A percentile compares a stretch with the other conserved stretches of the same genome.
Evolutionary conservation across 2,888 invertebrate species (phyloP).

Genomic region (Andrena fulva): DNA sequence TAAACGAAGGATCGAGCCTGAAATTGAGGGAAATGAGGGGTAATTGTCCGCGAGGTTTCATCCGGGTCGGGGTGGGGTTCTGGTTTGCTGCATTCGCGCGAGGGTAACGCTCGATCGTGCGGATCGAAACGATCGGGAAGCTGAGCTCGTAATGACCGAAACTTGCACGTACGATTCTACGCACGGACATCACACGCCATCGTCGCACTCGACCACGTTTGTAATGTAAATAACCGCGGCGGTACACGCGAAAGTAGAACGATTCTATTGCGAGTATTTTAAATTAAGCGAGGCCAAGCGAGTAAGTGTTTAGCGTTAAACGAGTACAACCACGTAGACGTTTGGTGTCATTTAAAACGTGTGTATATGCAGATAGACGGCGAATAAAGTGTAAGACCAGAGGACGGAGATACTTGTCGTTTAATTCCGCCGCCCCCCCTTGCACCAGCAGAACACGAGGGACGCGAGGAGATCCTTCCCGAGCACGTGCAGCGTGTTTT

Average conservation of each 20-base stretch:
- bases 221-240: conserved; percentile 61
- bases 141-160: conserved; percentile 4
- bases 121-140: conserved; percentile 1
- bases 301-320: conserved; percentile 66
- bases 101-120: conserved; percentile 19
- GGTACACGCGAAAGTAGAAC: conserved; percentile 53
- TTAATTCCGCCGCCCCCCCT: not conserved
- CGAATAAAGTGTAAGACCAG: conserved; percentile 70
- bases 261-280: conserved; percentile 65
- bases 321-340: conserved; percentile 70
- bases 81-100: not conserved
- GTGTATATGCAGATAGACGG: conserved; percentile 69
- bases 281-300: conserved; percentile 56
- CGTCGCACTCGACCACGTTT: conserved; percentile 13
- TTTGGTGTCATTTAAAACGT: conserved; percentile 70
- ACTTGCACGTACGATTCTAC: conserved; percentile 34
- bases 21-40: not conserved
- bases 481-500: no score
- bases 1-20: not conserved
- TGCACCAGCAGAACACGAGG: not conserved
- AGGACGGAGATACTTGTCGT: conserved; percentile 28
- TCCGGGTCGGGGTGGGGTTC: not conserved
- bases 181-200: conserved; percentile 11
- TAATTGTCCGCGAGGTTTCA: not conserved
- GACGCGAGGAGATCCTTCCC: no score